Evolutionary conservation across 2,113 vertebrate species (phyloP).

Genomic region (Cyprinus carpio): DNA sequence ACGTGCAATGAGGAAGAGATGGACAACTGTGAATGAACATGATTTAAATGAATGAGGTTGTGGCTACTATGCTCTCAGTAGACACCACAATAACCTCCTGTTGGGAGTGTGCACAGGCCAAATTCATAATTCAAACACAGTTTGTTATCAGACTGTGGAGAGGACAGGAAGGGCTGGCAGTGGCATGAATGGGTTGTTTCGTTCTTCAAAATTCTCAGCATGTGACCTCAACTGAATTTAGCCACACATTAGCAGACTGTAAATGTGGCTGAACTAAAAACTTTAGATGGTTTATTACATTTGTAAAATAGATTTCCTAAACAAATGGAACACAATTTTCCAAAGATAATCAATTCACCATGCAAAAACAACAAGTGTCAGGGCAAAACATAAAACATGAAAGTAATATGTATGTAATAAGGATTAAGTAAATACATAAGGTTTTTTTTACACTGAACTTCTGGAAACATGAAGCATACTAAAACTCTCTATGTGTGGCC

Average conservation of each 20-base stretch:
- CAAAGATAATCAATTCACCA: neutral
- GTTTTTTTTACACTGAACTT: neutral
- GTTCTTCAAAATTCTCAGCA: neutral
- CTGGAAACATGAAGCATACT: neutral
- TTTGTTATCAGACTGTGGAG: neutral
- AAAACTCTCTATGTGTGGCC: slow-evolving; percentile 4
- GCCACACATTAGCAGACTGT: neutral
- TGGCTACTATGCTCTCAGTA: neutral
- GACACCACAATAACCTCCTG: neutral
- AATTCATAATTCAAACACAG: neutral
- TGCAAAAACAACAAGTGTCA: neutral
- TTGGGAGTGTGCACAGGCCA: neutral
- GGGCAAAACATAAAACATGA: neutral
- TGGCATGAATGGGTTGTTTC: neutral
- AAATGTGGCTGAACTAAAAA: neutral
- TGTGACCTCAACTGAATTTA: neutral
- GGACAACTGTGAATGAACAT: neutral
- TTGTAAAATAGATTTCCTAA: neutral
- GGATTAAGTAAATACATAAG: neutral
- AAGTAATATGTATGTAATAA: neutral
- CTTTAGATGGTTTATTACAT: neutral
- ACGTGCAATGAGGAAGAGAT: neutral
- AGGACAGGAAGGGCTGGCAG: neutral
- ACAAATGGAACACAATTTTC: neutral
- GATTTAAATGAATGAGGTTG: slow-evolving; percentile 7